A percentile compares a stretch with the other conserved stretches of the same genome.
Conservation (phyloP, 2,113 vertebrate genomes). For the Oncorhynchus tshawytscha region DNA sequence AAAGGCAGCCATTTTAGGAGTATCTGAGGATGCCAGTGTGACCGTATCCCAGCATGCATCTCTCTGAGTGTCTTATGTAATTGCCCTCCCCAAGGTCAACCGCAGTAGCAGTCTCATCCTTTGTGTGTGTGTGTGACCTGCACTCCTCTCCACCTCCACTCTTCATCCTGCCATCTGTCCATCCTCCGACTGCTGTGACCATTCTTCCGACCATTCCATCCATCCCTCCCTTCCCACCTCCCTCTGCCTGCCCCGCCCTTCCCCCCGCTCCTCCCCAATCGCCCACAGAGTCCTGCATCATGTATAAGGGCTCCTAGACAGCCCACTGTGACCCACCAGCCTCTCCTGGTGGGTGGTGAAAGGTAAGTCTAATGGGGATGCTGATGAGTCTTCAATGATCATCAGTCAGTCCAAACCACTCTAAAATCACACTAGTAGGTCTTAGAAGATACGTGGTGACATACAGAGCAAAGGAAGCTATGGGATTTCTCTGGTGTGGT, state of each 20-base stretch:
- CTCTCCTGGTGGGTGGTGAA: constrained; percentile 40
- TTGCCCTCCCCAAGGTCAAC: constrained; percentile 68
- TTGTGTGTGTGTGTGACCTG: constrained; percentile 49
- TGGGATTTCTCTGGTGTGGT: not conserved
- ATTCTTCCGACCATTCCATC: constrained; percentile 29
- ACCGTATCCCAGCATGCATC: constrained; percentile 59
- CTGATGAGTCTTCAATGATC: not conserved
- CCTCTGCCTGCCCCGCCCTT: constrained; percentile 18
- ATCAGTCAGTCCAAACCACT: not conserved
- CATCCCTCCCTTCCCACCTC: constrained; percentile 34
- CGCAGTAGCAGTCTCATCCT: constrained; percentile 66
- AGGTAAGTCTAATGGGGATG: constrained; percentile 52
- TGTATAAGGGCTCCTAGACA: constrained; percentile 40
- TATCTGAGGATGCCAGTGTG: constrained; percentile 21
- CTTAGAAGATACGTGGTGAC: too few relatives aligned
- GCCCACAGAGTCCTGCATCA: constrained; percentile 29
- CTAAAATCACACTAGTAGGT: too few relatives aligned
- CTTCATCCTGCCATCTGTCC: constrained; percentile 50
- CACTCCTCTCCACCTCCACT: constrained; percentile 7
- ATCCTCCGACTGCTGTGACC: constrained; percentile 20
- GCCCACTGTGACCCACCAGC: constrained; percentile 42
- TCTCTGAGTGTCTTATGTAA: constrained; percentile 62
- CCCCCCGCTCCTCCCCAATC: constrained; percentile 15
- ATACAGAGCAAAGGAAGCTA: not conserved
- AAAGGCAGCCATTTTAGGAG: constrained; percentile 4